Base-by-base conservation (phyloP, 2,113 vertebrate genomes). In the Lepus timidus region DNA sequence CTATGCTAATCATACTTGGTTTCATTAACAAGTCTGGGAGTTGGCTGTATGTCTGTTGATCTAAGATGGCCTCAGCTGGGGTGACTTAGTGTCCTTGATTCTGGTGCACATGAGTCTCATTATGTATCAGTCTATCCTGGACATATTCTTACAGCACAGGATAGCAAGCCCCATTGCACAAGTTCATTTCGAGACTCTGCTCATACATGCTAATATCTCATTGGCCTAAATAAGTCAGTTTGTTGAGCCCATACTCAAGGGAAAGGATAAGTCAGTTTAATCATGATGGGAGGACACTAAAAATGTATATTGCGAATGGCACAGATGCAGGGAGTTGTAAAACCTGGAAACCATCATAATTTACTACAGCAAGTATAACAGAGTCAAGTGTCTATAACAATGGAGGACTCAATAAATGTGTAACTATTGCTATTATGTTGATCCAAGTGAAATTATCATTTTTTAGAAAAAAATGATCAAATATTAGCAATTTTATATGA, bases 371-470 rank as follows among this genome's bases (percentile, higher is more conserved):
- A 86, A 81, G 64, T 84, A 85, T 88, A 89, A 89, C n/a, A 73
- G 17, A 68, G 20, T n/a, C 82, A 93, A 88, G 4, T 86, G 3
- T 20, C 20, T 68, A 36, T 84, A 87, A 79, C 62, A 88, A 49
- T 76, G 55, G 68, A 92, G 16, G 33, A 90, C 20, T 91, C 10
- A 49, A 31, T 78, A 81, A 89, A 94, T 84, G 6, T 49, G 6
- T 67, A 91, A 6, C 6, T 75, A 85, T 92, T 52, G 73, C 7
- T 55, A 85, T 78, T 74, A 93, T 39, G 22, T 81, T 85, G 3
- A 65, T 81, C 23, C 25, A 84, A 92, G 78, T 93, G n/a, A 83
- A 92, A 95, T 82, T 12, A 65, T 80, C 29, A 90, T 90, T 92
- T 96, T 65, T 17, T 70, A 89, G 14, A 81, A 71, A 70, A 93